A percentile compares a stretch with the other conserved stretches of the same genome.
phyloP scores from a whole-genome alignment of 2,888 invertebrate genomes.

The Monopis laevigella region DNA sequence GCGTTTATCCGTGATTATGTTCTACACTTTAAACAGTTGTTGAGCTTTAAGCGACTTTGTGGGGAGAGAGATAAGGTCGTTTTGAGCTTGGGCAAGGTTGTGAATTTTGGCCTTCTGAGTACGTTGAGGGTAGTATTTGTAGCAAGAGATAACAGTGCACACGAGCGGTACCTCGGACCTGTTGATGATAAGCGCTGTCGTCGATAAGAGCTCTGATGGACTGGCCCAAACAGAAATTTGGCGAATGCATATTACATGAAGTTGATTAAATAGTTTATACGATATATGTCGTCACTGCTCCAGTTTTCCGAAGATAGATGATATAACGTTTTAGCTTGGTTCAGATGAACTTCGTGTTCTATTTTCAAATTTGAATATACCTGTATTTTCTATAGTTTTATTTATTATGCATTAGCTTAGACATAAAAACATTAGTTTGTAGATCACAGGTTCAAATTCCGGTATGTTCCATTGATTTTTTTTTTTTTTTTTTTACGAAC shows the following conservation, averaged over 20 bases:
- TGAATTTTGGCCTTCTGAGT: constrained; percentile 28
- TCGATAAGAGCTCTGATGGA: constrained; percentile 62
- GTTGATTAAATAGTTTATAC: constrained; percentile 60
- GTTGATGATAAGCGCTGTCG: constrained; percentile 64
- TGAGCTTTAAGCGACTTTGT: too few species aligned
- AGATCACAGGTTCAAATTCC: too few species aligned
- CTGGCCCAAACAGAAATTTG: constrained; percentile 52
- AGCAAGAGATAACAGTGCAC: constrained; percentile 62
- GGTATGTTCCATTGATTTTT: too few species aligned
- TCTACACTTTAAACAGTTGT: constrained; percentile 27
- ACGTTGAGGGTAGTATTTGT: constrained; percentile 46
- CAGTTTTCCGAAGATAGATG: constrained; percentile 2
- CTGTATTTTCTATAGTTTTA: too few species aligned
- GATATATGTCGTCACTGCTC: constrained; percentile 3
- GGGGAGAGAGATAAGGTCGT: too few species aligned
- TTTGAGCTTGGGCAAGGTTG: background rate
- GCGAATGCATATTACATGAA: constrained; percentile 65
- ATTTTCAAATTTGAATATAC: too few species aligned
- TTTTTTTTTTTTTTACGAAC: too few species aligned
- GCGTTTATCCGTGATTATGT: constrained; percentile 53
- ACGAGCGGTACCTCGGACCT: constrained; percentile 57
- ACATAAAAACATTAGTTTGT: too few species aligned
- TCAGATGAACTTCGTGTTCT: too few species aligned
- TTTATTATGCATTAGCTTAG: too few species aligned
- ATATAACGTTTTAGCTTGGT: too few species aligned